Evolutionary conservation across 2,113 vertebrate genomes (phyloP), one percentile per base, ranked within the genome.

Genomic region (Benitochromis conjunctus): DNA sequence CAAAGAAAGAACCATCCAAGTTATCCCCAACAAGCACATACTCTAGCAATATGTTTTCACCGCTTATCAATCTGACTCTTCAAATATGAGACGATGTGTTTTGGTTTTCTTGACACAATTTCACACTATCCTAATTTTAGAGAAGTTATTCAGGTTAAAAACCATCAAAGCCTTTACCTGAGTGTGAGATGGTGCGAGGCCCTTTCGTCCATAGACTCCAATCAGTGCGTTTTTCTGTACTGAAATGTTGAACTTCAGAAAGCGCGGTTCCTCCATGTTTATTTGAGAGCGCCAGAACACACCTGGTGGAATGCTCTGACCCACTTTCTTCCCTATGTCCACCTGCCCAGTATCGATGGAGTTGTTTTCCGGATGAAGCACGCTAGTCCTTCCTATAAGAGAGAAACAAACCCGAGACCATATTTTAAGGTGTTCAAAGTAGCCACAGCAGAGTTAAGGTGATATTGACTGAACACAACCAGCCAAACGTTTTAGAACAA

Each of bases 231-330:
- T 98, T 95, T 98, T 99, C 96, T 99, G 98, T 89, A 99, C 98
- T n/a, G 98, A 99, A 95, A 99, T 98, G 97, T 99, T 99, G 97
- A 99, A 99, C 94, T 99, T 99, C 55, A 99, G 96, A 94, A 99
- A 99, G 82, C 97, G 97, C 18, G 98, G 97, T 62, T 98, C 97
- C 87, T 98, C 98, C 93, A 99, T 97, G 92, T 96, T 96, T 26
- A 99, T 95, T 7, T 97, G 98, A 56, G 98, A 98, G 90, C 98
- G 97, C 99, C 99, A 99, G 94, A 99, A 99, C 86, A 99, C 96
- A 36, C 98, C 98, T 0, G 99, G 98, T 12, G 98, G 98, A 86
- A 99, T 94, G 60, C 96, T 97, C 92, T 98, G 98, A 83, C 96
- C 95, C 0, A 95, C 97, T 95, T 97, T 95, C 93, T 97, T 97